Evolutionary conservation across 2,797 vertebrate genomes (phyloP).

Genomic region (Pogonophryne albipinna): DNA sequence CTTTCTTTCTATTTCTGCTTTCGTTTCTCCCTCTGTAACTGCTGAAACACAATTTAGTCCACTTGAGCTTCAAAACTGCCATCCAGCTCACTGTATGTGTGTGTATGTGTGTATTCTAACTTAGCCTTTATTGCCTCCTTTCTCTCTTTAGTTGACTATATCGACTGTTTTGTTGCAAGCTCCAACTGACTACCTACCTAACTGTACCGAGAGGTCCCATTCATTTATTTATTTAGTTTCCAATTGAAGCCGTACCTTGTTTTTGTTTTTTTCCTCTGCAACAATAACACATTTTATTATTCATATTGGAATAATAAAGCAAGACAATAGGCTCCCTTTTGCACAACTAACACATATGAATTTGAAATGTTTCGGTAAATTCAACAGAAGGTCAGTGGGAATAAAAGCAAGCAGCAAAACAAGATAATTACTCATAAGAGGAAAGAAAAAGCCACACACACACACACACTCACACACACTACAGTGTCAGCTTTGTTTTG

Average conservation of each 20-base stretch:
- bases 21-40: neutral
- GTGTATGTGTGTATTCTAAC: neutral
- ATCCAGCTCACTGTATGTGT: slow-evolving; percentile 38
- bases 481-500: slow-evolving; percentile 40
- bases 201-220: neutral
- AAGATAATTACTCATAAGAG: slow-evolving; percentile 1
- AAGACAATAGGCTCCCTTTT: neutral
- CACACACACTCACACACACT: slow-evolving; percentile 10
- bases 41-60: slow-evolving; percentile 53
- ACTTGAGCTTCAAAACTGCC: slow-evolving; percentile 44
- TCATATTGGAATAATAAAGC: slow-evolving; percentile 18
- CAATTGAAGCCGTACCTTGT: slow-evolving; percentile 4
- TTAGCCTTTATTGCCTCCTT: slow-evolving; percentile 22
- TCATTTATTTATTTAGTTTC: slow-evolving; percentile 13
- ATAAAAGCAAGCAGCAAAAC: slow-evolving; percentile 17
- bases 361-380: slow-evolving; percentile 10
- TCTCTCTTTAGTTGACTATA: slow-evolving; percentile 42
- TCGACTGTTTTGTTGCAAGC: slow-evolving; percentile 31
- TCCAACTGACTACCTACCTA: slow-evolving; percentile 15
- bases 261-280: neutral
- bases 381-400: slow-evolving; percentile 3
- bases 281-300: slow-evolving; percentile 24
- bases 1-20: neutral
- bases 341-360: neutral
- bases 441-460: slow-evolving; percentile 1